Base-by-base conservation (phyloP, 2,113 vertebrate species). In the Himantopus leucocephalus region DNA sequence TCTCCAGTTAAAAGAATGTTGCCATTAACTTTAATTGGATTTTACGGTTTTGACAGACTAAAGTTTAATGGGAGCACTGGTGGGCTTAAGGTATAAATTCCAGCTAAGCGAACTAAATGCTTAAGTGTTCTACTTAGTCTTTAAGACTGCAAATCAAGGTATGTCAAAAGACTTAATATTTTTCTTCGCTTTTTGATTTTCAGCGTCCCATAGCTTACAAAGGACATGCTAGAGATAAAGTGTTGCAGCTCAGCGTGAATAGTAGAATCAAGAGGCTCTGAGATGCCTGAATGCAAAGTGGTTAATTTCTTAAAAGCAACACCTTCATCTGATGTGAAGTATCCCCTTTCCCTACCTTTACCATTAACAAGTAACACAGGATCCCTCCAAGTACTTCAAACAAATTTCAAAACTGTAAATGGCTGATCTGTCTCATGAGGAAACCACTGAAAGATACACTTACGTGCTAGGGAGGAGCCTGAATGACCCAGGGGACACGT, bases 171-270 rank as follows among this genome's bases (percentile, higher is more conserved):
- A 64, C 14, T 48, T 91, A 41, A 58, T 73, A n/a, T 55, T 94
- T 92, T 81, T 52, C 72, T 92, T 85, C 64, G 45, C 29, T 89
- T 67, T 94, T 78, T 78, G 10, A 88, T 92, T 96, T 96, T 74
- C 81, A 97, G 94, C 50, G 29, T 85, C 75, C 83, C 12, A 8
- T 73, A 93, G 53, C 43, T 94, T 75, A 74, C 63, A 66, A 24
- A 55, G 56, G 71, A 93, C 53, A 70, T 62, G 45, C 37, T 67
- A 70, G 56, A 91, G 78, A 73, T 39, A 66, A 89, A 95, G 83
- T 67, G 19, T 20, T 76, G 60, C 81, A 90, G 71, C 90, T 95
- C 72, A 92, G 47, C 91, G 18, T 76, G 62, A 92, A 41, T 8
- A 76, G 73, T 68, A 76, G 71, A 88, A 84, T 75, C 75, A 75